Percentiles rank a stretch among this genome's conserved stretches.
These are phyloP conservation scores for Cebus imitator DNA, from an alignment of 2,113 vertebrate species.

Conservation along the genomic window DNA sequence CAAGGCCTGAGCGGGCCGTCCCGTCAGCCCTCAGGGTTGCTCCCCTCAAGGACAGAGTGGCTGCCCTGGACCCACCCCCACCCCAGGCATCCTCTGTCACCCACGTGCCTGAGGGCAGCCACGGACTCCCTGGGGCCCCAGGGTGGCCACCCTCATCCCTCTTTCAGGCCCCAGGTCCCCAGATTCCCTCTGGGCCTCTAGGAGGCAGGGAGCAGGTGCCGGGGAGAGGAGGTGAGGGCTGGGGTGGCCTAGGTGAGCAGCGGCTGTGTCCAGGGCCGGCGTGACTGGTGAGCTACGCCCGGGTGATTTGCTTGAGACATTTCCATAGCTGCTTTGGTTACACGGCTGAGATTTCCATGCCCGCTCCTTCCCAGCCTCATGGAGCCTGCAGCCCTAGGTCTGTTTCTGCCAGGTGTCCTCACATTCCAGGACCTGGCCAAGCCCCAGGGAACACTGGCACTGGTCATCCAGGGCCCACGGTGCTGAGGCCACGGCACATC, in stretches of 20 bases:
- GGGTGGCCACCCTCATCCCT: background rate
- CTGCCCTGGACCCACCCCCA: background rate
- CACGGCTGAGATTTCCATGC: background rate
- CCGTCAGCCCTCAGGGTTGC: background rate
- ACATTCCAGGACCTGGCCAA: background rate
- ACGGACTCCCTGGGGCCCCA: background rate
- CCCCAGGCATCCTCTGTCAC: background rate
- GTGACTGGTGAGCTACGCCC: background rate
- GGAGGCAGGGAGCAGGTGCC: background rate
- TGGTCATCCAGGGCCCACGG: background rate
- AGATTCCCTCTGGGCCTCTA: background rate
- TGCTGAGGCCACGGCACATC: accelerated
- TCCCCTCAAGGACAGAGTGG: background rate
- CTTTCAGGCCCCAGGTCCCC: background rate
- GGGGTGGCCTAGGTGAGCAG: accelerated
- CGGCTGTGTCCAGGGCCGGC: background rate
- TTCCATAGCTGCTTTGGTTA: background rate
- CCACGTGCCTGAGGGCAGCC: background rate
- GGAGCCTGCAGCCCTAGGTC: background rate
- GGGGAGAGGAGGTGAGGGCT: background rate
- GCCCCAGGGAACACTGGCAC: background rate
- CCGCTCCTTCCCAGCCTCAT: background rate
- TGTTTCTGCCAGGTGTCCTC: background rate
- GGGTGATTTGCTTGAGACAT: background rate
- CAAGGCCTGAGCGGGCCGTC: background rate